Conservation (phyloP, 2,113 vertebrate genomes). For the Brevimyrus niger region DNA sequence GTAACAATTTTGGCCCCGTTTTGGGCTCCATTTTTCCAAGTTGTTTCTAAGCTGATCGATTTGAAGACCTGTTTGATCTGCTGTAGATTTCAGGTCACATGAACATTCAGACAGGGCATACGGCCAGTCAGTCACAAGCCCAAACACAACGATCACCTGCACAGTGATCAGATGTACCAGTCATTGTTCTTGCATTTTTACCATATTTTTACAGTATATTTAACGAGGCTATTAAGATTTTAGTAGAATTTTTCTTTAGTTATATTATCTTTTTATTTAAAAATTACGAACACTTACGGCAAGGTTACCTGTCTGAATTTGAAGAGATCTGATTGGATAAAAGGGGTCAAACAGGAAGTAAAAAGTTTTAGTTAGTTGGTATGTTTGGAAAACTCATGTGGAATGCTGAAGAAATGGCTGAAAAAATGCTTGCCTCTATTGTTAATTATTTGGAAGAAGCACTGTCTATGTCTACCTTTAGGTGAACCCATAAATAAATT, state of each 20-base stretch:
- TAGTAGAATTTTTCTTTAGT: not conserved
- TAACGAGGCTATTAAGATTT: not conserved
- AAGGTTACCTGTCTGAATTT: not conserved
- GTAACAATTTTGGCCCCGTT: not conserved
- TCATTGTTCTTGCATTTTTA: not conserved
- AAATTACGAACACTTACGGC: too few relatives aligned
- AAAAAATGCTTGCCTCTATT: not conserved
- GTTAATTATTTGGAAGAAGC: not conserved
- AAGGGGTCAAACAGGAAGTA: not conserved
- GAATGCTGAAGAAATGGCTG: not conserved
- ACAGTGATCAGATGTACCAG: not conserved
- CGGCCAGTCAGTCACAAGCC: not conserved
- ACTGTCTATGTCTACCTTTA: not conserved
- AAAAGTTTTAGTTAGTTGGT: not conserved
- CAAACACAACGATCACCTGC: not conserved
- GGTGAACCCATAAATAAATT: not conserved
- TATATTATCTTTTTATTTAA: not conserved
- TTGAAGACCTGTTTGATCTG: not conserved
- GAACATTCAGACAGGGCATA: not conserved
- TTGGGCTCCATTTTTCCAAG: not conserved
- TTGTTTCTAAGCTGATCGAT: not conserved
- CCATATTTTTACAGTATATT: not conserved
- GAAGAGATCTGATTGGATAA: not conserved
- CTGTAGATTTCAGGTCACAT: not conserved
- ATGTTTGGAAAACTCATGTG: not conserved